Evolutionary conservation across 2,797 vertebrate genomes (phyloP).

Genomic region (Sternotherus odoratus): DNA sequence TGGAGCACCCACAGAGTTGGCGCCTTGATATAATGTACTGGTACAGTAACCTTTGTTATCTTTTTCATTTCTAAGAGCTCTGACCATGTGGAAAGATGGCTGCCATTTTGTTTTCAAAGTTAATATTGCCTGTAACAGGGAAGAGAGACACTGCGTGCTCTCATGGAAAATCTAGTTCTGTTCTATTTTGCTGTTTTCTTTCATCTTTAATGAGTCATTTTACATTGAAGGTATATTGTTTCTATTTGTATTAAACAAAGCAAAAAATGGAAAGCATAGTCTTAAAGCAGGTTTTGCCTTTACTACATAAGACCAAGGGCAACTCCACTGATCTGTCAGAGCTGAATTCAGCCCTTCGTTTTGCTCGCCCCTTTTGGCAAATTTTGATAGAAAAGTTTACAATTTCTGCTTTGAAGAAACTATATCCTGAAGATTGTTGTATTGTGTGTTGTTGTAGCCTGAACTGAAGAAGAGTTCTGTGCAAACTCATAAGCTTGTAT

Average conservation of each 20-base stretch:
- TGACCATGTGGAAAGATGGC: not conserved
- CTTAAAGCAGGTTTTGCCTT: too few relatives aligned
- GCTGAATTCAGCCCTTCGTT: not conserved
- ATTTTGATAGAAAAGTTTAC: not conserved
- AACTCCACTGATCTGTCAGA: not conserved
- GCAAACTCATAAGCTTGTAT: too few relatives aligned
- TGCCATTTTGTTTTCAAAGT: not conserved
- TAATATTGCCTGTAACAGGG: not conserved
- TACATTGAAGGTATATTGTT: not conserved
- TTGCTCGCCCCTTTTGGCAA: not conserved
- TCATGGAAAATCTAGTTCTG: slow-evolving; percentile 1
- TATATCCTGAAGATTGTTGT: not conserved
- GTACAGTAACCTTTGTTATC: not conserved
- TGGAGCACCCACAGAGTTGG: too few relatives aligned
- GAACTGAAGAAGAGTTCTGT: too few relatives aligned
- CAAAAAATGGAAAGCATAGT: not conserved
- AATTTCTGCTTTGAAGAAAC: not conserved
- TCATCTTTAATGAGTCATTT: slow-evolving; percentile 6
- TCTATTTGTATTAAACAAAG: not conserved
- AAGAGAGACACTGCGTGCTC: not conserved
- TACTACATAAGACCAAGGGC: too few relatives aligned
- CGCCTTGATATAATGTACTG: not conserved
- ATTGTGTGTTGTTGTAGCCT: too few relatives aligned
- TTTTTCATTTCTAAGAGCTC: not conserved
- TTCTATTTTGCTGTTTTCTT: slow-evolving; percentile 4